Conservation (phyloP, 1,140 invertebrate species). For the Paraescarpia echinospica region DNA sequence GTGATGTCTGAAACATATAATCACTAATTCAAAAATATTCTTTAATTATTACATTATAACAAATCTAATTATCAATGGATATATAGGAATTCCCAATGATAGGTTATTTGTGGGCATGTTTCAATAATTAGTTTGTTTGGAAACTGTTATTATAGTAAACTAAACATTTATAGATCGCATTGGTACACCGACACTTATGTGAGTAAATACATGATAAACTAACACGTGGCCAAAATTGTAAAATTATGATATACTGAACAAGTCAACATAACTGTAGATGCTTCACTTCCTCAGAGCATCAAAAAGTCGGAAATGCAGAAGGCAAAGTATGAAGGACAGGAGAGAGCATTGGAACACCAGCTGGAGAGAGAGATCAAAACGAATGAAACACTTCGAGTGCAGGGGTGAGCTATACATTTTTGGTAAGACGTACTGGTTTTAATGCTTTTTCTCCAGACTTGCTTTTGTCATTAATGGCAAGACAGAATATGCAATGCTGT, state of each 20-base stretch:
- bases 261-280: background rate
- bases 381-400: background rate
- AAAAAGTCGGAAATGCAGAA: constrained; percentile 44
- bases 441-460: background rate
- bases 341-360: constrained; percentile 38
- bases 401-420: background rate
- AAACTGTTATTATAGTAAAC: background rate
- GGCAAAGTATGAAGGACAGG: constrained; percentile 47
- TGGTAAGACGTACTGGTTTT: background rate
- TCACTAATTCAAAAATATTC: too few species aligned
- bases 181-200: background rate
- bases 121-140: too few species aligned
- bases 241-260: background rate
- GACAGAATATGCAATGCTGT: background rate
- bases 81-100: background rate
- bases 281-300: constrained; percentile 42
- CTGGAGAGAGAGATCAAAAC: constrained; percentile 43
- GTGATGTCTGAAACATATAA: too few species aligned
- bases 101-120: too few species aligned
- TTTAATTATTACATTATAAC: too few species aligned
- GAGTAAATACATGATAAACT: background rate
- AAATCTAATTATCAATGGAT: background rate
- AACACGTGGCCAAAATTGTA: background rate
- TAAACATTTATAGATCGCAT: background rate
- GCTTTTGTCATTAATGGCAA: background rate